Percentiles rank a stretch among this genome's conserved stretches.
Evolutionary conservation across 2,888 invertebrate genomes (phyloP).

Genomic region (Lycaena phlaeas): DNA sequence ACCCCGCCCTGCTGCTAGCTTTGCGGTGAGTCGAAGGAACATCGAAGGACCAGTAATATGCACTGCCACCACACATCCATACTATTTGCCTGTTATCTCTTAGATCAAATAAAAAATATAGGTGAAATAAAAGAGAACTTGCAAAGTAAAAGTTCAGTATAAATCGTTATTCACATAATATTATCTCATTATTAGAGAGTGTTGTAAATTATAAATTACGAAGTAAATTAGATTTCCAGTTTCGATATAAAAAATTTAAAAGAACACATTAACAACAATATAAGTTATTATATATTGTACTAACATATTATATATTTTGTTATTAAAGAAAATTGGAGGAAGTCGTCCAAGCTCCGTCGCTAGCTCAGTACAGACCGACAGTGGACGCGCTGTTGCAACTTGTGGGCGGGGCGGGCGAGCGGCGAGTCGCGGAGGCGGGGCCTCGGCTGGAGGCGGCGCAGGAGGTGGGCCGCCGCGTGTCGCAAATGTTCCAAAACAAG

Average conservation of each 20-base stretch:
- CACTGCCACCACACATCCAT: background rate
- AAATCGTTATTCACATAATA: too few relatives aligned
- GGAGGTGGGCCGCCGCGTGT: constrained; percentile 58
- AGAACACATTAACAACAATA: too few relatives aligned
- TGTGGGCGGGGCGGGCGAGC: constrained; percentile 26
- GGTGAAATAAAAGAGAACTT: too few relatives aligned
- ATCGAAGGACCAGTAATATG: background rate
- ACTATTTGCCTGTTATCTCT: background rate
- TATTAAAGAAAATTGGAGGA: constrained; percentile 54
- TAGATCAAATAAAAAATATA: too few relatives aligned
- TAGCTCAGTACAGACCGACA: constrained; percentile 48
- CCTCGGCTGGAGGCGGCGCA: constrained; percentile 50
- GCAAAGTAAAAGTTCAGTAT: too few relatives aligned
- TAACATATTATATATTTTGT: background rate
- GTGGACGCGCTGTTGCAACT: constrained; percentile 55
- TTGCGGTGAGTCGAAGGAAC: constrained; percentile 35
- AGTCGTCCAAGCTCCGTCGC: constrained; percentile 40
- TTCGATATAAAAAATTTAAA: background rate
- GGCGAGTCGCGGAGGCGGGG: constrained; percentile 29
- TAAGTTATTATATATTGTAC: too few relatives aligned
- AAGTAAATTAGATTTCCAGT: too few relatives aligned
- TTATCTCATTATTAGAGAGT: too few relatives aligned
- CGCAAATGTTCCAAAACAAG: constrained; percentile 65
- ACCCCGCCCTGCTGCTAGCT: constrained; percentile 47
- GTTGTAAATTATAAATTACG: too few relatives aligned